phyloP scores from a whole-genome alignment of 2,113 vertebrate species.

The Oenanthe melanoleuca region DNA sequence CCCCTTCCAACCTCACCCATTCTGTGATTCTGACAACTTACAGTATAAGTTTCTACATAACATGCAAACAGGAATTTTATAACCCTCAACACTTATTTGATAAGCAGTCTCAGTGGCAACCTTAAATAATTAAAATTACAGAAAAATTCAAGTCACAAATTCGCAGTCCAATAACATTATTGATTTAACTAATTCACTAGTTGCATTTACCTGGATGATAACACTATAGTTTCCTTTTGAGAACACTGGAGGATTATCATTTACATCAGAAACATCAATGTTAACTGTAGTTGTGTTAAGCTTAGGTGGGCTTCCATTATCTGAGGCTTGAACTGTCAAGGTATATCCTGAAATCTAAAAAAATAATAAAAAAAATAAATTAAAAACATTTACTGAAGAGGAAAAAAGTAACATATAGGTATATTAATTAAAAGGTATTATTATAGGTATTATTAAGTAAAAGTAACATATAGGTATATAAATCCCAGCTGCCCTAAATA shows the following conservation, averaged over 20 bases:
- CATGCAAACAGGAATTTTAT: not conserved
- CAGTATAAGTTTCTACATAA: not conserved
- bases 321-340: slow-evolving; percentile 86
- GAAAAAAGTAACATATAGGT: not conserved
- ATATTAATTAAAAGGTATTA: too few species aligned
- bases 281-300: slow-evolving; percentile 87
- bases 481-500: not conserved
- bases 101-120: not conserved
- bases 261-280: slow-evolving; percentile 96
- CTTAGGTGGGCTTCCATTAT: slow-evolving; percentile 84
- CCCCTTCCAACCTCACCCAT: not conserved
- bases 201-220: slow-evolving; percentile 88
- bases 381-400: not conserved
- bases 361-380: not conserved
- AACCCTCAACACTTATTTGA: not conserved
- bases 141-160: not conserved
- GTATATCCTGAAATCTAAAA: slow-evolving; percentile 93
- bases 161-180: not conserved
- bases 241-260: slow-evolving; percentile 94
- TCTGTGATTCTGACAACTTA: not conserved
- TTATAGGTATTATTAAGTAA: too few species aligned
- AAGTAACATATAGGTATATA: not conserved
- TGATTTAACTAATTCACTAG: not conserved
- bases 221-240: slow-evolving; percentile 92
- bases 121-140: not conserved